Base-by-base conservation (phyloP, 1,140 invertebrate species). In the Tyrophagus putrescentiae region DNA sequence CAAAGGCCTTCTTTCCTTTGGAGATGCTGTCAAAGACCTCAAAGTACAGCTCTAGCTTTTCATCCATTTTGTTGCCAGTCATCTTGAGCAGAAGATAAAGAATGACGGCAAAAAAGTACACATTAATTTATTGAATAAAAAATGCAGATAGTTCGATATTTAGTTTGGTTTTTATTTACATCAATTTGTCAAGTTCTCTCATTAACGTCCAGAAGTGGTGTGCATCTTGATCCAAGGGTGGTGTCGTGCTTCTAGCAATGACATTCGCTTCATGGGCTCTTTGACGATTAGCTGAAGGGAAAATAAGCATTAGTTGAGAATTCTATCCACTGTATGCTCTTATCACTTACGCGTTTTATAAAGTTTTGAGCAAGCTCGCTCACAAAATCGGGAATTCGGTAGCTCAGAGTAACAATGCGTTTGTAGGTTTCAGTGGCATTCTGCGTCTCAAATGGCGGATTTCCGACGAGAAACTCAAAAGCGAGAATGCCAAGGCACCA, bases 401-500 rank as follows among this genome's bases (percentile, higher is more conserved):
- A 77, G 59, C 84, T 78, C 4, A 90, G 70, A 31, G 74, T 76
- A 25, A 77, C 75, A 64, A 98, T 98, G 68, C 82, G 82, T 4
- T 74, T 70, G 70, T 94, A 95, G 1, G 93, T 98, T 60, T 87
- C 81, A 5, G 64, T 48, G 57, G 82, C 75, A 2, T 76, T 77
- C 36, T 82, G 77, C 57, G 83, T 84, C 67, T 95, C 85, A 70
- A 98, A 98, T 23, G 94, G 93, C n/a, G 93, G 89, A 56, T 77
- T 79, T 0, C 93, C 93, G 4, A 87, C 85, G 0, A 97, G 76
- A 73, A 98, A 94, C 75, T 98, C 94, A 70, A 93, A 98, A 65
- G 87, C 85, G 0, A 97, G 75, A 34, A 98, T 82, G 29, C 94
- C 94, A 41, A 97, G 75, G 71, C 87, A 90, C 89, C 89, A 93